phyloP scores from a whole-genome alignment of 2,888 invertebrate species.

The Spatulosminthurus flaviceps region DNA sequence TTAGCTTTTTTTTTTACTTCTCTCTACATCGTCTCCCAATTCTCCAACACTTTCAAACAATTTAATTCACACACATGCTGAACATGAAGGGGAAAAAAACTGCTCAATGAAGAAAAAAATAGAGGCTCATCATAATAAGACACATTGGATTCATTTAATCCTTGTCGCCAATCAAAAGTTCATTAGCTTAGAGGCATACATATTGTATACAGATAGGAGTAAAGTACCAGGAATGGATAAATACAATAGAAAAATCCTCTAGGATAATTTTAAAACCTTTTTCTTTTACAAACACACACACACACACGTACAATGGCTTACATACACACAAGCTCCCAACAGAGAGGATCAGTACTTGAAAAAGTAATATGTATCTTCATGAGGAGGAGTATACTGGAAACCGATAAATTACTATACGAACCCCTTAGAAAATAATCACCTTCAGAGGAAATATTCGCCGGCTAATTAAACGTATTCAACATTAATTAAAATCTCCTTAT shows the following conservation, averaged over 20 bases:
- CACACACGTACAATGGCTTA: too few species aligned
- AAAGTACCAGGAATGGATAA: not conserved
- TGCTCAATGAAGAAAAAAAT: not conserved
- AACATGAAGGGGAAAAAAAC: not conserved
- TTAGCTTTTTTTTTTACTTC: too few species aligned
- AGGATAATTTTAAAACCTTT: not conserved
- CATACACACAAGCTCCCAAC: too few species aligned
- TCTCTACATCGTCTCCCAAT: not conserved
- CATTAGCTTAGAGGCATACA: conserved; percentile 9
- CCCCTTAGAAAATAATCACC: not conserved
- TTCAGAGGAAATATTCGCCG: conserved; percentile 16
- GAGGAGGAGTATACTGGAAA: not conserved
- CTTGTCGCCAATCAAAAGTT: conserved; percentile 23
- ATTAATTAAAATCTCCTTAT: conserved; percentile 27
- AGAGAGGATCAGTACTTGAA: not conserved
- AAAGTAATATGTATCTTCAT: not conserved
- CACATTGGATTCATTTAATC: conserved; percentile 25
- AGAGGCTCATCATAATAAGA: conserved; percentile 11
- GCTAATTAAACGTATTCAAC: conserved; percentile 26
- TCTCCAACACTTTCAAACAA: conserved; percentile 9
- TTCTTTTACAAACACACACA: not conserved
- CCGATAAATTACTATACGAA: not conserved
- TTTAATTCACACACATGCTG: conserved; percentile 24
- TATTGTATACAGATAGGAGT: too few species aligned
- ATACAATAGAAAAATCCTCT: conserved; percentile 3